These are phyloP conservation scores for Nanorana parkeri DNA, from an alignment of 2,113 vertebrate species.

Conservation along the genomic window DNA sequence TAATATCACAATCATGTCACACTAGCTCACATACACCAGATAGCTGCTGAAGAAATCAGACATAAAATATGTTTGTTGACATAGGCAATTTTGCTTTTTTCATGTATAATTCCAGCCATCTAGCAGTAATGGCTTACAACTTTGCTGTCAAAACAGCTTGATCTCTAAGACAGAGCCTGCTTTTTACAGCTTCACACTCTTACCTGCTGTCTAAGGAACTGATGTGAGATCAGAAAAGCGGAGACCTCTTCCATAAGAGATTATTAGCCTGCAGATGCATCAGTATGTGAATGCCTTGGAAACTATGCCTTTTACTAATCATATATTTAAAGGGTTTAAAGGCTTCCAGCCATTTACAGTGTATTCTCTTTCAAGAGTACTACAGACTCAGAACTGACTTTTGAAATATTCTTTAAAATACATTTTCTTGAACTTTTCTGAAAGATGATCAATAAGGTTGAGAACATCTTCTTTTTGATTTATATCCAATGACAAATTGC, in stretches of 20 bases:
- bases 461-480: constrained; percentile 56
- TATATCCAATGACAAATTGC: constrained; percentile 61
- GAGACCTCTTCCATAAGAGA: constrained; percentile 61
- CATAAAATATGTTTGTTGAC: neutral
- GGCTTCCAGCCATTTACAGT: constrained; percentile 59
- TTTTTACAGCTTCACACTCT: constrained; percentile 59
- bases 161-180: constrained; percentile 35
- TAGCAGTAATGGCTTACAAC: rapidly evolving
- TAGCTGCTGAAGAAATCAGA: no score
- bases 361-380: constrained; percentile 57
- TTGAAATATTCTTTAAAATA: constrained; percentile 60
- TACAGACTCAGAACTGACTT: constrained; percentile 56
- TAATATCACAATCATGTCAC: no score
- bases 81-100: neutral
- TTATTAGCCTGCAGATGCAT: constrained; percentile 52
- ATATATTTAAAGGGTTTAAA: constrained; percentile 58
- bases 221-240: constrained; percentile 54
- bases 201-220: constrained; percentile 52
- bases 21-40: no score
- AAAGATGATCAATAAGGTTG: constrained; percentile 61
- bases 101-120: constrained; percentile 22
- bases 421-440: constrained; percentile 59
- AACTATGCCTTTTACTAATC: constrained; percentile 59
- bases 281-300: constrained; percentile 53
- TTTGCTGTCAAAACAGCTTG: constrained; percentile 50